phyloP scores from a whole-genome alignment of 2,888 invertebrate species.

The Tridacna gigas region DNA sequence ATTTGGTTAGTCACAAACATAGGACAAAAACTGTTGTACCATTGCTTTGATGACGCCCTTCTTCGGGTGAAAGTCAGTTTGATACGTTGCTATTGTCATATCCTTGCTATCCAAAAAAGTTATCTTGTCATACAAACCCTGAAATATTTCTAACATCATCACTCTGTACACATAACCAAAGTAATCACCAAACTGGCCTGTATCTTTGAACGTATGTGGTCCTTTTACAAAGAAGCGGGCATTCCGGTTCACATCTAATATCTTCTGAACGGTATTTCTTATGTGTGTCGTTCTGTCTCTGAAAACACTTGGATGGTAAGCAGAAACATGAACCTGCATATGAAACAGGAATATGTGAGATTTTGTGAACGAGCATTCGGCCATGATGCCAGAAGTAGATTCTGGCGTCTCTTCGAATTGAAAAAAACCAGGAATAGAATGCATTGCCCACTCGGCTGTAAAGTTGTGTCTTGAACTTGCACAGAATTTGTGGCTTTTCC shows the following conservation, averaged over 20 bases:
- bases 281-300: not conserved
- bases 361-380: not conserved
- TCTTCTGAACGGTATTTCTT: not conserved
- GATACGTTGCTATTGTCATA: slow-evolving; percentile 14
- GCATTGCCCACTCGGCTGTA: not conserved
- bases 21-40: slow-evolving; percentile 10
- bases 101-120: slow-evolving; percentile 20
- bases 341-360: not conserved
- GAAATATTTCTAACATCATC: slow-evolving; percentile 10
- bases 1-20: slow-evolving; percentile 7
- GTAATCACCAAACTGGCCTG: slow-evolving; percentile 3
- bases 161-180: slow-evolving; percentile 16
- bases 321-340: not conserved
- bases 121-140: slow-evolving; percentile 11
- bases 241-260: not conserved
- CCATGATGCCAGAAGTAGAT: not conserved
- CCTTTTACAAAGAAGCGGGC: slow-evolving; percentile 6
- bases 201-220: slow-evolving; percentile 11
- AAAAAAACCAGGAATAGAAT: not conserved
- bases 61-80: not conserved
- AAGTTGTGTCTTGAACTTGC: not conserved
- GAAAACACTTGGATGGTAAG: not conserved
- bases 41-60: not conserved
- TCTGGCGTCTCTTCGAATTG: not conserved
- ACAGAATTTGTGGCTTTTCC: not conserved